Percentiles rank a stretch among this genome's conserved stretches.
Evolutionary conservation across 1,140 invertebrate species (phyloP).

Genomic region (Myzus persicae): DNA sequence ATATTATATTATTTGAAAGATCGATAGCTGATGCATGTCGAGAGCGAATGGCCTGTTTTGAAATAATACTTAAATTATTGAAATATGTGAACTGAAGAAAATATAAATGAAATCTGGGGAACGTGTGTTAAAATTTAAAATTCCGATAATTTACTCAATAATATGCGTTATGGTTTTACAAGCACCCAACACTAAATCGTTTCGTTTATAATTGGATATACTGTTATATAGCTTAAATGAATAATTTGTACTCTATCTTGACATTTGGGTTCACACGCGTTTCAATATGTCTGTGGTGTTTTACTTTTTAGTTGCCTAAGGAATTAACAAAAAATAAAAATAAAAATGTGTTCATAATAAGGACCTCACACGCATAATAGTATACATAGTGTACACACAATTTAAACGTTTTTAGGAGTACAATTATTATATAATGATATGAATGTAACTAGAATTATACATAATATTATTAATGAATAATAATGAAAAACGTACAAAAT

Average conservation of each 20-base stretch:
- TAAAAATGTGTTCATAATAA: background rate
- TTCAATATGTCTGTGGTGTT: background rate
- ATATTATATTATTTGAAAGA: background rate
- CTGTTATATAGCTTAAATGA: background rate
- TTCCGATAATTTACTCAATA: background rate
- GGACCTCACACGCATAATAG: background rate
- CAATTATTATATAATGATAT: too few relatives aligned
- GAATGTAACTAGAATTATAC: too few relatives aligned
- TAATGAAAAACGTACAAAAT: too few relatives aligned
- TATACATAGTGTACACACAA: background rate
- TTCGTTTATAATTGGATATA: background rate
- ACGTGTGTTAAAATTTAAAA: background rate
- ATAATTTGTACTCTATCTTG: background rate
- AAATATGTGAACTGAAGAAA: too few relatives aligned
- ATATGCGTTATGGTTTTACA: background rate
- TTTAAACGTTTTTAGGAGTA: too few relatives aligned
- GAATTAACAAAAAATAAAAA: background rate
- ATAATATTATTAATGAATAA: too few relatives aligned
- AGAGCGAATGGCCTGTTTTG: background rate
- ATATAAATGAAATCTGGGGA: background rate
- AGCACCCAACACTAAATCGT: background rate
- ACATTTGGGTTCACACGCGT: background rate
- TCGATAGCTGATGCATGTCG: background rate
- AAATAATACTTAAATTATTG: background rate
- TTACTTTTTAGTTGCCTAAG: background rate